Evolutionary conservation across 2,797 vertebrate genomes (phyloP).

Genomic region (Anolis apletophallus): DNA sequence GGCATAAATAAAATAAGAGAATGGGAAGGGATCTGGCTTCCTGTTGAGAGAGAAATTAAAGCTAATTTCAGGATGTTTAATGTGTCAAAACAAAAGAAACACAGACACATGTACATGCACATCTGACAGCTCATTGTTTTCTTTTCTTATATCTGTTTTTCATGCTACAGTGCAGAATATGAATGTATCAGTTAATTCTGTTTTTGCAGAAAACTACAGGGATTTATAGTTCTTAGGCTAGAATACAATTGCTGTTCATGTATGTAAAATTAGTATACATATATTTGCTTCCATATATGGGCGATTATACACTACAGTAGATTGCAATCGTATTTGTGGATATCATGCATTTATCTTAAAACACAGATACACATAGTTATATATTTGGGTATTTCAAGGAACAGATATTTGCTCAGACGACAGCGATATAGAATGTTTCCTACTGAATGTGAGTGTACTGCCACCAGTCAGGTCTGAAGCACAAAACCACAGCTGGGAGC

Average conservation of each 20-base stretch:
- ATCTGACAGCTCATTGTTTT: background rate
- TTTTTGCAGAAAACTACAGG: background rate
- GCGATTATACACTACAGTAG: background rate
- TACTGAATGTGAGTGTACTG: no score
- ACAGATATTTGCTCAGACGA: background rate
- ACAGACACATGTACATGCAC: background rate
- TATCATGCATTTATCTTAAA: background rate
- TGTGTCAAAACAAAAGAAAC: constrained; percentile 9
- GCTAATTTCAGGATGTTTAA: background rate
- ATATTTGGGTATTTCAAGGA: background rate
- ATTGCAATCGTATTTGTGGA: background rate
- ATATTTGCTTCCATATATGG: background rate
- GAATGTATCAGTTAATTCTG: background rate
- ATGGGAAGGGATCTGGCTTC: constrained; percentile 15
- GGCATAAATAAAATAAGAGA: constrained; percentile 38
- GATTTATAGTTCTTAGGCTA: background rate
- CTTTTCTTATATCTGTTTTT: background rate
- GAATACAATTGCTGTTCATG: background rate
- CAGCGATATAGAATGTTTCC: background rate
- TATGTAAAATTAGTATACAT: background rate
- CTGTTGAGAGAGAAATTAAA: constrained; percentile 29
- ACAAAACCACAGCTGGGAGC: background rate
- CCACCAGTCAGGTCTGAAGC: background rate
- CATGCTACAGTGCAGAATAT: background rate
- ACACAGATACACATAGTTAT: background rate